phyloP scores from a whole-genome alignment of 2,888 invertebrate species.

The Ypsolopha sequella region DNA sequence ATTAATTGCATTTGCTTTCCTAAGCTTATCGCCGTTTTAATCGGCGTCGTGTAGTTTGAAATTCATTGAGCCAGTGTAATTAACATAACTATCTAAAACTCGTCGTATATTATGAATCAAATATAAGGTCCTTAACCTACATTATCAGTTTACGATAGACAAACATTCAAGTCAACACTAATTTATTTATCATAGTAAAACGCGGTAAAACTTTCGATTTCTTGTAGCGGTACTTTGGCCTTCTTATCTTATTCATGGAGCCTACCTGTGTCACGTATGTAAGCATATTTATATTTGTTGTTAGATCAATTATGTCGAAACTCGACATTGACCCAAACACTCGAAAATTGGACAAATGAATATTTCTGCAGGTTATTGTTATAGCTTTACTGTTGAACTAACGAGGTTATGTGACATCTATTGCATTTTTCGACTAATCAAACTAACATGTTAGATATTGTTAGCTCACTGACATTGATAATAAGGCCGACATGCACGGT shows the following conservation, averaged over 20 bases:
- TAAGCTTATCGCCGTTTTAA: too few species aligned
- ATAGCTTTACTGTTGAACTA: neutral
- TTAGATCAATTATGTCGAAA: slow-evolving; percentile 2
- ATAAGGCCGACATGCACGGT: neutral
- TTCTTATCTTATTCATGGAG: neutral
- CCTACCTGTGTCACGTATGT: neutral
- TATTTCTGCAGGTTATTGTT: neutral
- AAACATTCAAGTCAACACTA: too few species aligned
- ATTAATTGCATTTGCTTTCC: too few species aligned
- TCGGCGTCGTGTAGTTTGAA: too few species aligned
- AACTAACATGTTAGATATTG: too few species aligned
- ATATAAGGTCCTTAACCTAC: too few species aligned
- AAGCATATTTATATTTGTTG: neutral
- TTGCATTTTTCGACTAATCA: neutral
- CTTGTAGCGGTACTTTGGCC: neutral
- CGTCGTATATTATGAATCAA: too few species aligned
- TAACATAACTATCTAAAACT: too few species aligned
- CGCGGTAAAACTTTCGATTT: too few species aligned
- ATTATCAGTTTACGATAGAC: too few species aligned
- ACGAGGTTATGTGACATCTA: neutral
- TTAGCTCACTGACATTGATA: neutral
- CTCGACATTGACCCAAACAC: slow-evolving; percentile 2
- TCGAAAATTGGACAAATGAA: neutral
- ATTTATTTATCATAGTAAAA: too few species aligned
- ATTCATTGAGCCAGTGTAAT: too few species aligned